Evolutionary conservation across 37 sponge, comb jelly and placozoan species (phyloP).

Genomic region (Chondrilla cf. caribensis): DNA sequence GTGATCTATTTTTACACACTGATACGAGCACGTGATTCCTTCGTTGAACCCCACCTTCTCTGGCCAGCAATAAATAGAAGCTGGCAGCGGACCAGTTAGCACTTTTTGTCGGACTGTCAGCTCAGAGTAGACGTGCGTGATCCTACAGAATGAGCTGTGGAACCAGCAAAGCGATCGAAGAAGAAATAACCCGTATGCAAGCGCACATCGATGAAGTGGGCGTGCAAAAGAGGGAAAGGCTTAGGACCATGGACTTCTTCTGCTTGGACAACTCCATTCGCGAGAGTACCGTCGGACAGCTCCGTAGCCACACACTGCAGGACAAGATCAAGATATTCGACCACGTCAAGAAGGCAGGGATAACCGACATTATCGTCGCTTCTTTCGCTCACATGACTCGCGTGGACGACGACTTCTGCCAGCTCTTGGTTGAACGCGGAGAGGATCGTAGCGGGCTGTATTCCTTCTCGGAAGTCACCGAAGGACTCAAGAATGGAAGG

Average conservation of each 20-base stretch:
- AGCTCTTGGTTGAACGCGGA: constrained; percentile 38
- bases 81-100: no score
- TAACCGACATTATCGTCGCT: constrained; percentile 77
- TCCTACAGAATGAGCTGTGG: background rate
- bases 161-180: background rate
- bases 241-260: constrained; percentile 69
- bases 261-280: constrained; percentile 89
- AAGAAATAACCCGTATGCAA: constrained; percentile 10
- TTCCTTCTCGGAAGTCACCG: constrained; percentile 76
- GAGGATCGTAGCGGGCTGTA: constrained; percentile 54
- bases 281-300: constrained; percentile 87
- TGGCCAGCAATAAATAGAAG: no score
- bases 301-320: constrained; percentile 79
- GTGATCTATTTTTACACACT: no score
- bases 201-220: constrained; percentile 31
- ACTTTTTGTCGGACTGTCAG: no score
- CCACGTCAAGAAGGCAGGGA: constrained; percentile 67
- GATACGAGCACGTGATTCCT: no score
- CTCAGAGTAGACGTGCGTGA: background rate
- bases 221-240: constrained; percentile 43
- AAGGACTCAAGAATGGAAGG: constrained; percentile 30
- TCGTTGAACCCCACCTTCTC: no score
- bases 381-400: constrained; percentile 67
- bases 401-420: constrained; percentile 75
- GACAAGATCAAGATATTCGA: constrained; percentile 69